These are phyloP conservation scores for Elgonia sp. DNA, from an alignment of 2,888 invertebrate species.

Conservation along the genomic window DNA sequence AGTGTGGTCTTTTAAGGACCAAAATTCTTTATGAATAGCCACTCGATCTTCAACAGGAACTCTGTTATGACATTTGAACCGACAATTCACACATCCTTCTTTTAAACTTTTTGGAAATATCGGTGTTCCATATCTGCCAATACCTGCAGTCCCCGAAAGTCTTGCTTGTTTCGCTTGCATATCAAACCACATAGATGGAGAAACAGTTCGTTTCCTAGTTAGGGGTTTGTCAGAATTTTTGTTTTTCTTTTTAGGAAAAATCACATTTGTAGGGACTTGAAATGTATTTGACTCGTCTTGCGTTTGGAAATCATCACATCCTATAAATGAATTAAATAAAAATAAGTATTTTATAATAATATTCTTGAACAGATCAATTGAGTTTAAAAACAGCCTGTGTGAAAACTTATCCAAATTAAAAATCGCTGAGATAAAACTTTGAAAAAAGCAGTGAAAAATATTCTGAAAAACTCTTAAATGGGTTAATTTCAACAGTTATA, in stretches of 20 bases:
- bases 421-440: too few species aligned
- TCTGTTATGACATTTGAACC: background rate
- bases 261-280: background rate
- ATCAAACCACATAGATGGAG: slow-evolving; percentile 1
- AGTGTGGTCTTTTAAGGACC: background rate
- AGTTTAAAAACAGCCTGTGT: too few species aligned
- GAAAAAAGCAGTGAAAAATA: too few species aligned
- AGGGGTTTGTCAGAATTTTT: background rate
- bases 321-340: background rate
- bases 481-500: too few species aligned
- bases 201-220: background rate
- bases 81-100: slow-evolving; percentile 1
- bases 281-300: background rate
- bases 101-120: background rate
- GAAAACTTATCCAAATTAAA: too few species aligned
- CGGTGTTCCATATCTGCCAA: slow-evolving; percentile 1
- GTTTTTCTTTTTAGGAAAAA: background rate
- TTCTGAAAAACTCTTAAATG: too few species aligned
- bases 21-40: background rate
- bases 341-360: too few species aligned
- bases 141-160: background rate
- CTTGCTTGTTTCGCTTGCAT: background rate
- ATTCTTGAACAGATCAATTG: too few species aligned
- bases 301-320: background rate
- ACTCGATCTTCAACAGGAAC: background rate